Evolutionary conservation across 2,797 vertebrate species (phyloP), one percentile per base, ranked within the genome.

Genomic region (Micrastur ruficollis): DNA sequence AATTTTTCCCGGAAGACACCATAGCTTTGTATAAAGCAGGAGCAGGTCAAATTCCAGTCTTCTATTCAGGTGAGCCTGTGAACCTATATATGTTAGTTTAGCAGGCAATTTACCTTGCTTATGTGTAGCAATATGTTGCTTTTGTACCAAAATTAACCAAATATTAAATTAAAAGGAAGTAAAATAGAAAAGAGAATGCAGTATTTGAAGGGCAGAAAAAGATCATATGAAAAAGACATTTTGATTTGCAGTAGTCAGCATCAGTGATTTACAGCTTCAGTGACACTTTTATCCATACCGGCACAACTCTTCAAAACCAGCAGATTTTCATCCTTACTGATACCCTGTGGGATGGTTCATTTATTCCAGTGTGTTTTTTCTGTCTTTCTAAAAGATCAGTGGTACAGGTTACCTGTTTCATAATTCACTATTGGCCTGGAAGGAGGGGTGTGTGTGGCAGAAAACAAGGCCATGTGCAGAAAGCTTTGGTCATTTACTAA

Each of bases 321-420:
- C 6, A 61, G 58, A 47, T 95, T 97, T 97, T 96, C 58, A 81
- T 95, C 46, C 68, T 91, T 53, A 42, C 22, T 46, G 49, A 44
- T 90, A 70, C 61, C 47, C 65, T 85, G 32, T 90, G 56, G 86
- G 61, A 92, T 15, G 10, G 23, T 9, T 96, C 91, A 75, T 95
- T 97, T 97, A 96, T 96, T 97, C 74, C 85, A 27, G 26, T 76
- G 16, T 81, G 93, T n/a, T 84, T 49, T 42, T 95, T 83, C 70
- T 89, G 49, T 95, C 68, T 94, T 95, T 96, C 86, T 71, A 92
- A 38, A 97, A 93, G 82, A 73, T 88, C 26, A 29, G 46, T 90
- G 18, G 32, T 79, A 23, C 70, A 88, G 81, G 29, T 97, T 86
- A 89, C 81, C 52, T 14, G 2, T 94, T 93, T 96, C 50, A 94